Evolutionary conservation across 2,888 invertebrate genomes (phyloP), one percentile per base, ranked within the genome.

Genomic region (Atrina japonica): DNA sequence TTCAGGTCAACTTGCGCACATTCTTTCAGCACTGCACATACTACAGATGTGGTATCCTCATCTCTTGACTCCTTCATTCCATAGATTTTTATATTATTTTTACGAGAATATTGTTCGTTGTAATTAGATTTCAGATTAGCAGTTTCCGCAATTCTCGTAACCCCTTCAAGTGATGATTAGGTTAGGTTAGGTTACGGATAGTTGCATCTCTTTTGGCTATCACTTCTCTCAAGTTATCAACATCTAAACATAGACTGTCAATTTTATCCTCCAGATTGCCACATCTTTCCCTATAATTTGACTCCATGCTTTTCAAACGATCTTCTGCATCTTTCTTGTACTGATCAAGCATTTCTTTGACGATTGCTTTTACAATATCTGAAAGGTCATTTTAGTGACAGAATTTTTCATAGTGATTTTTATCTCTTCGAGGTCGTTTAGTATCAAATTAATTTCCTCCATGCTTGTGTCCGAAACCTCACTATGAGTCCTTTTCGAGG

Each of bases 81-180:
- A 47, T 47, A 47, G 47, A 47, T 47, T 47, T 47, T 47, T 6
- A 47, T 47, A 21, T 47, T 47, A 47, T 47, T n/a, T n/a, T n/a
- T n/a, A n/a, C n/a, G 47, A 47, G 47, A 47, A n/a, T 47, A 47
- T n/a, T 47, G 21, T n/a, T 47, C 47, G 7, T 47, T 47, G 16
- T 47, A 14, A 47, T 47, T 47, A 14, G 47, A 47, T 21, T 16
- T 47, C 47, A 14, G 11, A 47, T 47, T 7, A 14, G 47, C 47
- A 16, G 47, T 14, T 21, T 47, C 47, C 16, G 47, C n/a, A 14
- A 47, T 47, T 47, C 47, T 6, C 11, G 47, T 47, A 14, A 47
- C 47, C 21, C 47, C 47, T 7, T 47, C 47, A 6, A 47, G 47
- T n/a, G 47, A 21, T 47, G 47, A n/a, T 18, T n/a, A n/a, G n/a